These are phyloP conservation scores for Calephelis virginiensis DNA, from an alignment of 1,140 invertebrate genomes.

Conservation along the genomic window DNA sequence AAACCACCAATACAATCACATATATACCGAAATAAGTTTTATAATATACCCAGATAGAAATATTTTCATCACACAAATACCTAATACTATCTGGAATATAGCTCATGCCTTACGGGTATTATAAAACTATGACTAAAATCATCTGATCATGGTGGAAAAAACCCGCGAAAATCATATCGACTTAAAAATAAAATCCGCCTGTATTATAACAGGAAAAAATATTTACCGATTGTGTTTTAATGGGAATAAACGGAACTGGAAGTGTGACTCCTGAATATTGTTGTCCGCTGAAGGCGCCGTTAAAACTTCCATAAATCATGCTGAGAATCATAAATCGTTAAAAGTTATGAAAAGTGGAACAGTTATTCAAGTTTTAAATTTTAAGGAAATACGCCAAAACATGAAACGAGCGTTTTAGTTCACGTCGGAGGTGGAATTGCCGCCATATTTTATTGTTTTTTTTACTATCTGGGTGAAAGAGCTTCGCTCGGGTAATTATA, in stretches of 20 bases:
- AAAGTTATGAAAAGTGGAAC: constrained; percentile 23
- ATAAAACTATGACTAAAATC: too few species aligned
- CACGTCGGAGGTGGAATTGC: neutral
- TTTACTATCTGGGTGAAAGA: too few species aligned
- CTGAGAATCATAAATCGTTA: constrained; percentile 22
- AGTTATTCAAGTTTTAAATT: constrained; percentile 19
- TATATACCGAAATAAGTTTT: too few species aligned
- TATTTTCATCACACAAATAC: too few species aligned
- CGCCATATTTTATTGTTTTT: too few species aligned
- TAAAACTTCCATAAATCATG: constrained; percentile 22
- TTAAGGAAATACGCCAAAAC: constrained; percentile 11
- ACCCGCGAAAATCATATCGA: neutral
- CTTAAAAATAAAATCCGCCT: neutral
- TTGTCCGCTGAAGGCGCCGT: constrained; percentile 10
- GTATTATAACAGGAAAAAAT: neutral
- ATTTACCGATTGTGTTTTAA: neutral
- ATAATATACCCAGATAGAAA: too few species aligned
- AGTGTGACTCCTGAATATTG: constrained; percentile 19
- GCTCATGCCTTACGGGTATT: too few species aligned
- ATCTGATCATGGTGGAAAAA: too few species aligned
- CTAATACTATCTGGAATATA: too few species aligned
- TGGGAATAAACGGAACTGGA: constrained; percentile 4
- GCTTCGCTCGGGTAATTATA: too few species aligned
- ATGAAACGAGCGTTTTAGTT: constrained; percentile 1
- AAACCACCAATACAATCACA: too few species aligned